Conservation (phyloP, 2,888 invertebrate genomes). For the Aphidius colemani region DNA sequence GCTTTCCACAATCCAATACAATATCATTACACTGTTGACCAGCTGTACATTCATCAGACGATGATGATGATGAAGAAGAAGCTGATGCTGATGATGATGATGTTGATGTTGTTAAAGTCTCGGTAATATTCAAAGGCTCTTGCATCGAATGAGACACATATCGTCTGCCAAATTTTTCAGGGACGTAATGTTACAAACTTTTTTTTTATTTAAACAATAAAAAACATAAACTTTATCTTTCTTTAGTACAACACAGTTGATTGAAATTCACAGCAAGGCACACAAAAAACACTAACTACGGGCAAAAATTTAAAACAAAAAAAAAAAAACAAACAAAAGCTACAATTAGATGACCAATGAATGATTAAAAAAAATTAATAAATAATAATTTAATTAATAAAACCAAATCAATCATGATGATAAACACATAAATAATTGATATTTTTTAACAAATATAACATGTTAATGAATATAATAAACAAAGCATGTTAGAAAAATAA, state of each 20-base stretch:
- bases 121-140: conserved; percentile 49
- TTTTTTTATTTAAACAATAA: background rate
- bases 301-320: conserved; percentile 50
- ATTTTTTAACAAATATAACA: too few relatives aligned
- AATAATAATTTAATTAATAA: too few relatives aligned
- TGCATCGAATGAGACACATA: conserved; percentile 54
- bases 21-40: conserved; percentile 65
- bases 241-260: conserved; percentile 47
- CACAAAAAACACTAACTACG: conserved; percentile 59
- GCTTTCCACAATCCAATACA: conserved; percentile 80
- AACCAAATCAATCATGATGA: too few relatives aligned
- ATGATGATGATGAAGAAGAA: conserved; percentile 14
- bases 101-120: conserved; percentile 21
- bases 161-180: conserved; percentile 51
- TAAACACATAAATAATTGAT: too few relatives aligned
- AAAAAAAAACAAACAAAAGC: conserved; percentile 29
- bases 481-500: background rate
- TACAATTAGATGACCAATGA: conserved; percentile 36
- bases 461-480: background rate
- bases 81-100: conserved; percentile 29
- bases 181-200: conserved; percentile 48
- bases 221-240: too few relatives aligned
- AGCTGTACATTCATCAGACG: conserved; percentile 44
- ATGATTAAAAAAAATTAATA: too few relatives aligned
- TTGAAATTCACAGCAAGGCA: conserved; percentile 57